Base-by-base conservation (phyloP, 2,113 vertebrate genomes). In the Taurulus bubalis region DNA sequence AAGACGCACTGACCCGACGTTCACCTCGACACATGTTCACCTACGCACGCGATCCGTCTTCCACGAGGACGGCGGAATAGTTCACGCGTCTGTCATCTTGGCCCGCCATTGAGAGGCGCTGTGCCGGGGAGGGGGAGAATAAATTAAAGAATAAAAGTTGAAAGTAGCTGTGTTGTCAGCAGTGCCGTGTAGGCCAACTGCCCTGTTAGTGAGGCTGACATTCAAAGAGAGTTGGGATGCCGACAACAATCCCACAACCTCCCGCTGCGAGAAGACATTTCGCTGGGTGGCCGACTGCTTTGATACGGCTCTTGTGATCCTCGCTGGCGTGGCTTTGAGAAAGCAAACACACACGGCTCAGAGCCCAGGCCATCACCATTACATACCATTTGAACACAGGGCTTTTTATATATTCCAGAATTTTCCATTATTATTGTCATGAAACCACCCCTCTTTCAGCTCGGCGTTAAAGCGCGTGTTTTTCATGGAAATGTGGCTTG, bases 291-390 rank as follows among this genome's bases (percentile, higher is more conserved):
- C 92, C 85, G 80, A 84, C 77, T 28, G 90, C 92, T 94, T 94
- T 94, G 93, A 94, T 94, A 91, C 82, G n/a, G 86, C 88, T 92
- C 93, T 90, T 94, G 91, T 94, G 93, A 94, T 94, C 93, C 93
- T 90, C 76, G 75, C 88, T 92, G 82, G 86, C 70, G 59, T 86
- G 83, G 79, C 87, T 93, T 91, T 90, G 85, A 90, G 79, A 87
- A 84, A 84, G 66, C 83, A 16, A 47, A 80, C 85, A 84, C 66
- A 85, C 83, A 79, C 80, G 76, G 73, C 78, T 80, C 88, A 87
- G 64, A 90, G 85, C 72, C 51, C 72, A 73, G 83, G 84, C 86
- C 85, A 88, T 84, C 80, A 14, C 87, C 88, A 90, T 91, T 91
- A 91, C 79, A 90, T 80, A 89, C 78, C 74, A 88, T 89, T 85